Base-by-base conservation (phyloP, 30 jellyfish, hydroid and myxozoan species). In the Rhopilema esculentum region DNA sequence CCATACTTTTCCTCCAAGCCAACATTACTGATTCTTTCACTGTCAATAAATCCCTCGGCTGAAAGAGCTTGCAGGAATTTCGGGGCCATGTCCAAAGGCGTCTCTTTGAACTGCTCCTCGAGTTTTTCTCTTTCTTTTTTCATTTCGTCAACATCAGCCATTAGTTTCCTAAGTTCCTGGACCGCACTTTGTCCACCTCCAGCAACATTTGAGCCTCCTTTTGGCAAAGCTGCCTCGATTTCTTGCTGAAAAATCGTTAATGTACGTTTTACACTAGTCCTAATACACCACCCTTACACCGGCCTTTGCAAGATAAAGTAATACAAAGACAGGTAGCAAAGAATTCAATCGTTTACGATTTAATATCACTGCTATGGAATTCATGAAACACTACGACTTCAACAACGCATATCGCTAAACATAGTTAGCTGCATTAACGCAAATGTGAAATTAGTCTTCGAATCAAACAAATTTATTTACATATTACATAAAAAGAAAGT, bases 71-170 rank as follows among this genome's bases (percentile, higher is more conserved):
- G 91, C 26, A 92, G 50, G 53, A 92, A 92, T 71, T 77, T 88
- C 20, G 95, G 50, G 25, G 91, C 94, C 94, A 92, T 87, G 74
- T 92, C 98, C 75, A 78, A 76, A 2, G 96, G 66, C 16, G 96
- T 31, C 16, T 87, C 85, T 57, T 92, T 92, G 82, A 87, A 92
- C 65, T 92, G 97, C 86, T 87, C 92, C 84, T 92, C 98, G 70
- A 92, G 32, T 8, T 82, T 75, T 22, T 81, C 97, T 53, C 98
- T 83, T 64, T 72, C 91, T 50, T 70, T 92, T 75, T 86, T 87
- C 32, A 81, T 81, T 48, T 92, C 95, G 4, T 82, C 92, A 8
- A 92, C 98, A 30, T 92, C 92, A 16, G 72, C 75, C 98, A 92
- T 92, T 21, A 82, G 68, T n/a, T 30, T 64, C 57, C 94, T 76